Percentiles rank a stretch among this genome's conserved stretches.
Conservation (phyloP, 2,797 vertebrate species). For the Notamacropus eugenii region DNA sequence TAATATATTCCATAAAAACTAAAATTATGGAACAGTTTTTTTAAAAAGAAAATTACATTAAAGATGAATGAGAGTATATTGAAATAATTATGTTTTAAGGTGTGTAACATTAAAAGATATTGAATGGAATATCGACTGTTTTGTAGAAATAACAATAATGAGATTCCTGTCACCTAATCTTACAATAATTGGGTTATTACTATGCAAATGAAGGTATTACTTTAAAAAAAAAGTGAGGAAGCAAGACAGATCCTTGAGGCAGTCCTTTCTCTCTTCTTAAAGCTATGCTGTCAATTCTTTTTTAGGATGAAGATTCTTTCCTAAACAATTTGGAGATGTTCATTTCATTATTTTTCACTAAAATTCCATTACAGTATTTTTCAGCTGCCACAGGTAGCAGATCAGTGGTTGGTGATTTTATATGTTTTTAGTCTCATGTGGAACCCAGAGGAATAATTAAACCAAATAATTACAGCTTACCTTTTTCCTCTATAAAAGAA, state of each 20-base stretch:
- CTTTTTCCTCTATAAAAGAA: slow-evolving; percentile 68
- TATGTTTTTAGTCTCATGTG: slow-evolving; percentile 74
- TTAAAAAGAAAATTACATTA: slow-evolving; percentile 86
- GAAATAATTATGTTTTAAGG: slow-evolving; percentile 88
- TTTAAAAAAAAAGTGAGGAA: slow-evolving; percentile 81
- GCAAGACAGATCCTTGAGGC: slow-evolving; percentile 83
- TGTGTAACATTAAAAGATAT: slow-evolving; percentile 87
- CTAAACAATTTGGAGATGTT: slow-evolving; percentile 80
- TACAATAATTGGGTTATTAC: slow-evolving; percentile 90
- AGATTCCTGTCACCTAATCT: slow-evolving; percentile 89
- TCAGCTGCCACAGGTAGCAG: slow-evolving; percentile 78
- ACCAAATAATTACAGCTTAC: slow-evolving; percentile 72
- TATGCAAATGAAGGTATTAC: slow-evolving; percentile 90
- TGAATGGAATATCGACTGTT: slow-evolving; percentile 88
- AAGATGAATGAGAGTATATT: slow-evolving; percentile 87
- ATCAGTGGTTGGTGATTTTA: slow-evolving; percentile 69
- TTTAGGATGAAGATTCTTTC: slow-evolving; percentile 81
- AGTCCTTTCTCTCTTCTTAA: slow-evolving; percentile 84
- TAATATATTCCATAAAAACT: slow-evolving; percentile 79
- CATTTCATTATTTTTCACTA: slow-evolving; percentile 79
- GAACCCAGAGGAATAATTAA: slow-evolving; percentile 83
- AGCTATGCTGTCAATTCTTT: slow-evolving; percentile 80
- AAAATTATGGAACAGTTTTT: slow-evolving; percentile 83
- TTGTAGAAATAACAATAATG: slow-evolving; percentile 87
- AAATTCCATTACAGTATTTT: slow-evolving; percentile 67